A percentile compares a stretch with the other conserved stretches of the same genome.
These are phyloP conservation scores for Nerophis ophidion DNA, from an alignment of 2,113 vertebrate species.

Conservation along the genomic window DNA sequence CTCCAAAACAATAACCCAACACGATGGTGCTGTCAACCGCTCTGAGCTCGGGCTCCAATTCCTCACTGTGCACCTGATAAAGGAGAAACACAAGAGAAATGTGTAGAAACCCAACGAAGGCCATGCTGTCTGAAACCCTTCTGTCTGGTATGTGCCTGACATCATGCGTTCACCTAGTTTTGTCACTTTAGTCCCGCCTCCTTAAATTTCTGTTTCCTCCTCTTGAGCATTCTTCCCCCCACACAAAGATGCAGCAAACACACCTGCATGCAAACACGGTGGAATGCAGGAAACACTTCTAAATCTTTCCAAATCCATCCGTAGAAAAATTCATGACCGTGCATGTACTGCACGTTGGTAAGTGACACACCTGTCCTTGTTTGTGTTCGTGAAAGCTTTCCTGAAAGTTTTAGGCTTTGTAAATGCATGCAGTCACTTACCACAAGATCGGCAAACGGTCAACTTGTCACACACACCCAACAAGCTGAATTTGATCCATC, in stretches of 20 bases:
- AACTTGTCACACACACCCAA: background rate
- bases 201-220: conserved; percentile 23
- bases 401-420: too few species aligned
- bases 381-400: too few species aligned
- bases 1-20: conserved; percentile 65
- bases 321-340: too few species aligned
- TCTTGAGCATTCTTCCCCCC: conserved; percentile 19
- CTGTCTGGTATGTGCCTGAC: conserved; percentile 13
- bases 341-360: too few species aligned
- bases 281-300: background rate
- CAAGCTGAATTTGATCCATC: background rate
- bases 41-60: conserved; percentile 36
- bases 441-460: background rate
- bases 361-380: too few species aligned
- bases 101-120: conserved; percentile 2
- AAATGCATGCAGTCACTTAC: too few species aligned
- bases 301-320: background rate
- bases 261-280: background rate
- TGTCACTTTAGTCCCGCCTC: conserved; percentile 56
- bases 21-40: conserved; percentile 25
- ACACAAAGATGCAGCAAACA: background rate
- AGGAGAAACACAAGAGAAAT: conserved; percentile 48
- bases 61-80: conserved; percentile 19
- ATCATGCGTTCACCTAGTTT: conserved; percentile 20
- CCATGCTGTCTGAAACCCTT: conserved; percentile 46